Percentiles rank a stretch among this genome's conserved stretches.
These are phyloP conservation scores for Amblyopsis hoosieri DNA, from an alignment of 2,797 vertebrate genomes.

Conservation along the genomic window DNA sequence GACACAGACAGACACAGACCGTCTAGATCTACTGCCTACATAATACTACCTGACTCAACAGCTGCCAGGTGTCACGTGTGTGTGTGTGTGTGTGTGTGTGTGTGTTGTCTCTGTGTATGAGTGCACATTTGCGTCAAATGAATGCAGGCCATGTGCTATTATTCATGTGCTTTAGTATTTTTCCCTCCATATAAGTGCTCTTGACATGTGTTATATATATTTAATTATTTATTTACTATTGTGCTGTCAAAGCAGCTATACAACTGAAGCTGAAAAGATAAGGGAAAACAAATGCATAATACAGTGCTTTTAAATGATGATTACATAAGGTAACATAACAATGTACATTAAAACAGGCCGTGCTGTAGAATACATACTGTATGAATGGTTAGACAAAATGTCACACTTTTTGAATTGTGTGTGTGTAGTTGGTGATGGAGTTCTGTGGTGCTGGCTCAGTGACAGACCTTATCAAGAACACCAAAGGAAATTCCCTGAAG, in stretches of 20 bases:
- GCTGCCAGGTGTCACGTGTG: constrained; percentile 9
- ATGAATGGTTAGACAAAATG: too few species aligned
- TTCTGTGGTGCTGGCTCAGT: constrained; percentile 95
- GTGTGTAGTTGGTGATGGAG: constrained; percentile 92
- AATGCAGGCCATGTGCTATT: neutral
- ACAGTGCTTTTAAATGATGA: too few species aligned
- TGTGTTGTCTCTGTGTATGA: constrained; percentile 1
- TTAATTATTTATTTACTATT: too few species aligned
- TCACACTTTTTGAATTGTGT: neutral
- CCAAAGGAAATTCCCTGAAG: constrained; percentile 91
- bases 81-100: constrained; percentile 13
- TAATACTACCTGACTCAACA: constrained; percentile 43
- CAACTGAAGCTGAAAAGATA: too few species aligned
- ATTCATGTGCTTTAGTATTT: neutral
- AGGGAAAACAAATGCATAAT: too few species aligned
- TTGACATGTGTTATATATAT: neutral
- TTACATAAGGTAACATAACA: too few species aligned
- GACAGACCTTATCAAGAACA: constrained; percentile 95
- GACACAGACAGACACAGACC: constrained; percentile 1
- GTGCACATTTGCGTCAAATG: neutral
- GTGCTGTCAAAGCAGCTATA: too few species aligned
- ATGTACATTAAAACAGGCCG: too few species aligned
- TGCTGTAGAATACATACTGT: too few species aligned
- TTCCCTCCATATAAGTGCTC: neutral
- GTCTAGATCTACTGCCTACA: constrained; percentile 26